Evolutionary conservation across 2,113 vertebrate genomes (phyloP).

Genomic region (Struthidea cinerea): DNA sequence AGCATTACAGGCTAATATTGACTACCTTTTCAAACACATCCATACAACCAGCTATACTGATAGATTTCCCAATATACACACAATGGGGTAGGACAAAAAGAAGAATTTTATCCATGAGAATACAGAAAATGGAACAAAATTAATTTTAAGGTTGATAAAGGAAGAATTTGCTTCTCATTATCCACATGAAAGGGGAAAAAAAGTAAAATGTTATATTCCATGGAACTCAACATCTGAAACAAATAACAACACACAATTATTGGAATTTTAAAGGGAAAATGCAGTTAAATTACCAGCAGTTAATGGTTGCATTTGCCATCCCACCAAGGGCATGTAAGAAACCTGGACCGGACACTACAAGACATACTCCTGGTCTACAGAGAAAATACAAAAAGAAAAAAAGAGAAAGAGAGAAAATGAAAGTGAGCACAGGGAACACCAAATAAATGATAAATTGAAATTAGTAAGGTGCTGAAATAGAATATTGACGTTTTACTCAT

Average conservation of each 20-base stretch:
- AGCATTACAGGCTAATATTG: neutral
- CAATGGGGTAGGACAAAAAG: neutral
- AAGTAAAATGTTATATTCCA: neutral
- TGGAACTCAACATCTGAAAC: neutral
- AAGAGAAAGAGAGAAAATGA: neutral
- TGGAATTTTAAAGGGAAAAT: neutral
- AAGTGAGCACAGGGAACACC: neutral
- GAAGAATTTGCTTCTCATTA: neutral
- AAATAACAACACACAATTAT: neutral
- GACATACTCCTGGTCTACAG: conserved; percentile 87
- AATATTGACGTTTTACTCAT: neutral
- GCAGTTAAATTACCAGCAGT: conserved; percentile 85
- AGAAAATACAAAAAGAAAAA: neutral
- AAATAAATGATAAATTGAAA: neutral
- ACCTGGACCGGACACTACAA: conserved; percentile 94
- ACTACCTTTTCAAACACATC: neutral
- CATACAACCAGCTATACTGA: neutral
- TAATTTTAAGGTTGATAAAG: neutral
- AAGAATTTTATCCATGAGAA: neutral
- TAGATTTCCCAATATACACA: neutral
- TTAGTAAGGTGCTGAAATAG: neutral
- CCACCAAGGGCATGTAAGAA: conserved; percentile 89
- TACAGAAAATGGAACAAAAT: neutral
- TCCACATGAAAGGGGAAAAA: neutral
- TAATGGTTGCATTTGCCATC: conserved; percentile 94